A percentile compares a stretch with the other conserved stretches of the same genome.
phyloP scores from a whole-genome alignment of 2,888 invertebrate genomes.

The Kryphioiulus occultus region DNA sequence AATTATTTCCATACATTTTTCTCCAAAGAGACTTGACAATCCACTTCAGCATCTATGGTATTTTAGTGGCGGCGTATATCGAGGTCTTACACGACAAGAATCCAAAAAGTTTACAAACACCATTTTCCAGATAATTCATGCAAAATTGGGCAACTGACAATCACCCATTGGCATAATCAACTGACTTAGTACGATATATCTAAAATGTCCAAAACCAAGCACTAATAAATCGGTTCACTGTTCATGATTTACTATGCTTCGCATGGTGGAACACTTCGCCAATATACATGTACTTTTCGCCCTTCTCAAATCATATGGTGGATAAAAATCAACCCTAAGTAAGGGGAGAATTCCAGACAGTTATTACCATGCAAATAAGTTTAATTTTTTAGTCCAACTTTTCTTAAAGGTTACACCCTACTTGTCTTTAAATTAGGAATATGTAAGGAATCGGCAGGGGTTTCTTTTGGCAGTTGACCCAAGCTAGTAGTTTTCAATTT shows the following conservation, averaged over 20 bases:
- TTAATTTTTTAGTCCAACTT: neutral
- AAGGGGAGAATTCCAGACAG: neutral
- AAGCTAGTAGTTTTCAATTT: neutral
- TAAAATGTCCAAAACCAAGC: too few relatives aligned
- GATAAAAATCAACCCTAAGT: neutral
- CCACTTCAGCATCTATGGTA: neutral
- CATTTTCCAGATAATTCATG: too few relatives aligned
- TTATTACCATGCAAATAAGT: slow-evolving; percentile 12
- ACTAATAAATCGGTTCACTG: too few relatives aligned
- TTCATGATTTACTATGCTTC: neutral
- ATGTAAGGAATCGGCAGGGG: neutral
- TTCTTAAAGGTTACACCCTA: slow-evolving; percentile 20
- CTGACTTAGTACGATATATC: too few relatives aligned
- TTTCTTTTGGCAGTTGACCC: neutral
- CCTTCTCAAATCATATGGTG: neutral
- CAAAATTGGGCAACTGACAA: too few relatives aligned
- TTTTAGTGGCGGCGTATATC: neutral
- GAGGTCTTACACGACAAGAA: too few relatives aligned
- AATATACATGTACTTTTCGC: neutral
- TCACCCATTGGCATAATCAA: too few relatives aligned
- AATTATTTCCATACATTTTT: neutral
- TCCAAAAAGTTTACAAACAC: neutral
- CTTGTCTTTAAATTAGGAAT: slow-evolving; percentile 35
- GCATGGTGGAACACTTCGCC: neutral
- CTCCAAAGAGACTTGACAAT: neutral